Evolutionary conservation across 2,113 vertebrate genomes (phyloP).

Genomic region (Amazona guildingii): DNA sequence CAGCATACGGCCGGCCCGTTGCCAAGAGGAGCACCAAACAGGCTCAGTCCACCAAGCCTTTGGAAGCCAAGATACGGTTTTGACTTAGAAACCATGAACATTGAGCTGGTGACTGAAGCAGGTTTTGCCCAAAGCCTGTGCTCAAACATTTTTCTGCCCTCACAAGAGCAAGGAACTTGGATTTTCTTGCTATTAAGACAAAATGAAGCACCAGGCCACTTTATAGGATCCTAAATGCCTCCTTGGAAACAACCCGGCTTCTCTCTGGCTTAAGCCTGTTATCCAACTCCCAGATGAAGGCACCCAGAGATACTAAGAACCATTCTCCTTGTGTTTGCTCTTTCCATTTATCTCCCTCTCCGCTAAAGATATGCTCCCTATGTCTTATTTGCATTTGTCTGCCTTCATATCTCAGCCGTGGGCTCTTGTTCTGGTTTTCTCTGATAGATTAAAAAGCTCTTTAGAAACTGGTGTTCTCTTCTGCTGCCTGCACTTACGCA

Average conservation of each 20-base stretch:
- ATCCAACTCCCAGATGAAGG: background rate
- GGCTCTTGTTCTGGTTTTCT: slow-evolving; percentile 18
- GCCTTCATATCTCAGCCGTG: slow-evolving; percentile 27
- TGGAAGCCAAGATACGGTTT: background rate
- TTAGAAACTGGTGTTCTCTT: slow-evolving; percentile 56
- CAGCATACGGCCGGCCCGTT: fast-evolving
- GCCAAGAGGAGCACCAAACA: background rate
- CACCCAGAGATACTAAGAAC: background rate
- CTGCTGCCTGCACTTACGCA: slow-evolving; percentile 6
- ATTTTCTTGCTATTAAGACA: background rate
- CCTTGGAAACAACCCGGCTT: background rate
- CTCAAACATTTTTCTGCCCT: background rate
- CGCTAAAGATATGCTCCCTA: slow-evolving; percentile 16
- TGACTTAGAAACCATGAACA: background rate
- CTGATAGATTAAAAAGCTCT: slow-evolving; percentile 59
- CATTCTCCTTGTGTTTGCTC: slow-evolving; percentile 49
- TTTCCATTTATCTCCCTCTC: background rate
- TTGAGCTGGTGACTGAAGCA: background rate
- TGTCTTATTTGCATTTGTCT: slow-evolving; percentile 59
- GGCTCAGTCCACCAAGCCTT: background rate
- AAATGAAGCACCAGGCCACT: background rate
- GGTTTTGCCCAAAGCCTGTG: background rate
- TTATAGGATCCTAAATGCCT: background rate
- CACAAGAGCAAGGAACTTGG: background rate
- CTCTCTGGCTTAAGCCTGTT: background rate